These are phyloP conservation scores for Manis javanica DNA, from an alignment of 2,797 vertebrate genomes.

Conservation along the genomic window DNA sequence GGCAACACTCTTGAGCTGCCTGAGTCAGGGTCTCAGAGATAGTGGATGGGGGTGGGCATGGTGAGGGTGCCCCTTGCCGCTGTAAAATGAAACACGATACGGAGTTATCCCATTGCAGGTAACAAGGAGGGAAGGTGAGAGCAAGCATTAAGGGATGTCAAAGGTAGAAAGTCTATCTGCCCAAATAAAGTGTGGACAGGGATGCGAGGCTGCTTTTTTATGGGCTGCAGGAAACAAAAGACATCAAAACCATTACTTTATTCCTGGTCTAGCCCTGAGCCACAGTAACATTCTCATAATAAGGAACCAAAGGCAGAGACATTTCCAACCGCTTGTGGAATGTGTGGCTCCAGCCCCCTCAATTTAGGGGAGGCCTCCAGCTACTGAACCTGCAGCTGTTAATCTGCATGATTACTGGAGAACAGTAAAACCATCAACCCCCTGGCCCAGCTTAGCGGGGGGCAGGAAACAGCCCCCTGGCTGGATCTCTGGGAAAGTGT, in stretches of 20 bases:
- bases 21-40: not conserved
- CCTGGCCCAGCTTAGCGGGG: conserved; percentile 61
- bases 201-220: conserved; percentile 67
- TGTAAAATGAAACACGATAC: not conserved
- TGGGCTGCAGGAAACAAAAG: conserved; percentile 76
- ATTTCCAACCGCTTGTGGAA: conserved; percentile 68
- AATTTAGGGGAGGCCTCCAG: conserved; percentile 72
- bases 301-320: conserved; percentile 57
- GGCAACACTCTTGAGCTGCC: not conserved
- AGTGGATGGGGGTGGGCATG: not conserved
- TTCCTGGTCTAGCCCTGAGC: conserved; percentile 69
- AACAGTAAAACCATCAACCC: conserved; percentile 75
- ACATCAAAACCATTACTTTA: conserved; percentile 63
- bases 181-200: not conserved
- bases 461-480: conserved; percentile 66
- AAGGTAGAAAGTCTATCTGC: conserved; percentile 28
- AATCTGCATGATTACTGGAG: conserved; percentile 72
- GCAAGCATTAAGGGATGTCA: not conserved
- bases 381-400: conserved; percentile 70
- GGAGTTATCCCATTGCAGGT: not conserved
- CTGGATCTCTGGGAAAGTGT: conserved; percentile 70
- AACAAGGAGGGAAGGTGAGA: conserved; percentile 32
- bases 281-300: conserved; percentile 63
- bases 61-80: not conserved
- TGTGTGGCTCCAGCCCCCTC: conserved; percentile 66